Evolutionary conservation across 1,140 invertebrate species (phyloP).

Genomic region (Drosophila sproati): DNA sequence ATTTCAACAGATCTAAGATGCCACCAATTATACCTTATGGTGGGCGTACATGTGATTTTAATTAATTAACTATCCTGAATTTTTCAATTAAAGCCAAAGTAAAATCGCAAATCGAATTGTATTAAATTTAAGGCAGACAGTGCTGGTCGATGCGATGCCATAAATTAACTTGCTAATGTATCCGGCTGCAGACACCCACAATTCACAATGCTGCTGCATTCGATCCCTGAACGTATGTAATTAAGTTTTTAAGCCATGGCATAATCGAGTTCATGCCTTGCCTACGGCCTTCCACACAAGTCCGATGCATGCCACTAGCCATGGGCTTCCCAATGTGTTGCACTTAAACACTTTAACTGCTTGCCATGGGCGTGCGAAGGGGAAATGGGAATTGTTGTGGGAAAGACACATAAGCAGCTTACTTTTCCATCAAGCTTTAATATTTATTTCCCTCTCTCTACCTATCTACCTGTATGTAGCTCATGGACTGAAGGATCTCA

Average conservation of each 20-base stretch:
- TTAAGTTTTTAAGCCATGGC: slow-evolving; percentile 64
- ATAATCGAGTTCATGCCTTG: slow-evolving; percentile 68
- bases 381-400: neutral
- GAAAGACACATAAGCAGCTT: slow-evolving; percentile 50
- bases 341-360: slow-evolving; percentile 33
- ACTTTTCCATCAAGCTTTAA: slow-evolving; percentile 37
- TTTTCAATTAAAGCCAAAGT: slow-evolving; percentile 35
- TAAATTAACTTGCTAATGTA: slow-evolving; percentile 76
- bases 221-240: slow-evolving; percentile 54
- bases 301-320: slow-evolving; percentile 11
- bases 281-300: slow-evolving; percentile 4
- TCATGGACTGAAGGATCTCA: slow-evolving; percentile 88
- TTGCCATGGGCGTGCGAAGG: slow-evolving; percentile 2
- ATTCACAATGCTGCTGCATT: slow-evolving; percentile 13
- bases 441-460: slow-evolving; percentile 29
- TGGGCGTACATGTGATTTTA: slow-evolving; percentile 5
- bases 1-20: neutral
- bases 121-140: slow-evolving; percentile 58
- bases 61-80: slow-evolving; percentile 14
- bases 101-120: slow-evolving; percentile 58
- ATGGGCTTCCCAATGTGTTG: slow-evolving; percentile 14
- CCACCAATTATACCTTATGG: slow-evolving; percentile 5
- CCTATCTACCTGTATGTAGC: slow-evolving; percentile 41
- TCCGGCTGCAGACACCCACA: slow-evolving; percentile 35
- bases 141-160: slow-evolving; percentile 45